Evolutionary conservation across 2,113 vertebrate genomes (phyloP).

Genomic region (Vidua macroura): DNA sequence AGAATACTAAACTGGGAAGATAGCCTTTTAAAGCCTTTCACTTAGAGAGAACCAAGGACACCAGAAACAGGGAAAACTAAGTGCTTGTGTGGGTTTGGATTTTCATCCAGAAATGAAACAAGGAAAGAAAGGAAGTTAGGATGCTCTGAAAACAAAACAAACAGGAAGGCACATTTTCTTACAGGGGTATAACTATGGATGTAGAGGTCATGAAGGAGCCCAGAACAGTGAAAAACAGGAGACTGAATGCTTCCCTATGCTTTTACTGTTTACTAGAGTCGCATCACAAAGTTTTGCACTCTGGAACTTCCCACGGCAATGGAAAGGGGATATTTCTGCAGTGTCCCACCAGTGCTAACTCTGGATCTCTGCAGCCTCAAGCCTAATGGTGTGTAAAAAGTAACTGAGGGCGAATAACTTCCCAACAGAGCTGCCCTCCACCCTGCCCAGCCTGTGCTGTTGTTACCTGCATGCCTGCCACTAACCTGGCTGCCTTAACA

Average conservation of each 20-base stretch:
- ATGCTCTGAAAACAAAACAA: neutral
- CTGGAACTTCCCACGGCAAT: neutral
- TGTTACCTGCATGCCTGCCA: neutral
- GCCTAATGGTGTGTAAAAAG: neutral
- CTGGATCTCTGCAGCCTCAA: neutral
- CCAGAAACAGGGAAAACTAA: neutral
- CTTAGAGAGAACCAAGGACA: neutral
- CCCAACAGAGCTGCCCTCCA: neutral
- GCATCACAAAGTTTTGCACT: neutral
- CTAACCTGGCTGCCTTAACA: neutral
- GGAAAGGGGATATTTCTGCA: neutral
- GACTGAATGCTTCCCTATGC: neutral
- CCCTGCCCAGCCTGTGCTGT: neutral
- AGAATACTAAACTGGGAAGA: neutral
- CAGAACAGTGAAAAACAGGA: neutral
- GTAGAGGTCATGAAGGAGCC: neutral
- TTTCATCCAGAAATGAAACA: neutral
- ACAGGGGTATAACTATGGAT: neutral
- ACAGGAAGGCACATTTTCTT: neutral
- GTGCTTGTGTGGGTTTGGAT: neutral
- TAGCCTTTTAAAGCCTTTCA: neutral
- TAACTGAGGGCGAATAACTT: neutral
- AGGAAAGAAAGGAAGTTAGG: neutral
- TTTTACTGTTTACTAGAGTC: neutral
- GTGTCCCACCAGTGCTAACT: neutral